phyloP scores from a whole-genome alignment of 1,140 invertebrate species.

The Akabosia matsudoensis region DNA sequence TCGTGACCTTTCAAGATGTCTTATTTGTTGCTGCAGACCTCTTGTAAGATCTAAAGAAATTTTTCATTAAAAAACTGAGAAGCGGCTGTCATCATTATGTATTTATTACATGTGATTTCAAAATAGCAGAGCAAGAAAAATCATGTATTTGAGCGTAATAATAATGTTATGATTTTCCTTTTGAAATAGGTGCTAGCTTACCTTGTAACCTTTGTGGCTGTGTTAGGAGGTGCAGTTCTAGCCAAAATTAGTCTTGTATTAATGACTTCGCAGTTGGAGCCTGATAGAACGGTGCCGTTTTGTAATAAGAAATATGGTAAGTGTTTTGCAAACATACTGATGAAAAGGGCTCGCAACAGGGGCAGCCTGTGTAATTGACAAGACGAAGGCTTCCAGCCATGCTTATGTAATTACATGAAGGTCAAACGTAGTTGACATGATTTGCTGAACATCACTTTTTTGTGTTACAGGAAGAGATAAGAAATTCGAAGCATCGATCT shows the following conservation, averaged over 20 bases:
- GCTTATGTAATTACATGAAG: too few relatives aligned
- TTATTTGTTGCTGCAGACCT: background rate
- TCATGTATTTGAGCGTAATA: too few relatives aligned
- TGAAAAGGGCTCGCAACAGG: background rate
- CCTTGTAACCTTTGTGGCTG: conserved; percentile 76
- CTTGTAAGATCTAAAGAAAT: background rate
- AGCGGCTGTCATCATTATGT: background rate
- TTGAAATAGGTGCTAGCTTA: conserved; percentile 61
- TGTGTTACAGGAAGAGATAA: conserved; percentile 70
- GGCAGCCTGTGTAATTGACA: background rate
- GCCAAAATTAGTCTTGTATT: conserved; percentile 82
- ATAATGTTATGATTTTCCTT: background rate
- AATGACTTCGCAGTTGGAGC: conserved; percentile 83
- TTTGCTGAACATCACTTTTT: conserved; percentile 5
- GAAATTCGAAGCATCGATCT: conserved; percentile 70
- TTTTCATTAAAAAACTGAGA: background rate
- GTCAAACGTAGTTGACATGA: too few relatives aligned
- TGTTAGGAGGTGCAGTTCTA: conserved; percentile 74
- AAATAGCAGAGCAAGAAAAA: too few relatives aligned
- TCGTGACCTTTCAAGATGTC: conserved; percentile 2
- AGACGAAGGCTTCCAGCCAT: too few relatives aligned
- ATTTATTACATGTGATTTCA: background rate
- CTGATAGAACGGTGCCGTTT: conserved; percentile 68
- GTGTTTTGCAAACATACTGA: conserved; percentile 50
- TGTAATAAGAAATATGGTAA: conserved; percentile 80